Conservation (phyloP, 2,888 invertebrate species). For the Ligdia adustata region DNA sequence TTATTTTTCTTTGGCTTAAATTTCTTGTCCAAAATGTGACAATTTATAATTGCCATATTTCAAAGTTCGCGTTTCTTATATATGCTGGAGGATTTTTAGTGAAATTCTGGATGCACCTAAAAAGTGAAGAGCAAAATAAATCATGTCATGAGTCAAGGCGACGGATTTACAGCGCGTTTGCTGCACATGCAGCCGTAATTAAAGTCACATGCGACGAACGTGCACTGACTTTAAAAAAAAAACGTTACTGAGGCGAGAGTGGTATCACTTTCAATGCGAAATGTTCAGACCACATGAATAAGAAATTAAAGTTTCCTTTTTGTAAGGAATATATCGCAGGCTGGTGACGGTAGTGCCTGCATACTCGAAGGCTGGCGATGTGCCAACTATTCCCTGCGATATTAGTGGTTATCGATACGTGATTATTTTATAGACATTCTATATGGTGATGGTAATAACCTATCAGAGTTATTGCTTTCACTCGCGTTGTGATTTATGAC, state of each 20-base stretch:
- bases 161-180: slow-evolving; percentile 17
- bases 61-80: too few species aligned
- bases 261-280: slow-evolving; percentile 52
- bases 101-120: too few species aligned
- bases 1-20: neutral
- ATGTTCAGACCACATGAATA: slow-evolving; percentile 58
- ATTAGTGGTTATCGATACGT: slow-evolving; percentile 64
- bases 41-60: too few species aligned
- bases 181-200: slow-evolving; percentile 16
- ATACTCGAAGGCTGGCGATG: slow-evolving; percentile 56
- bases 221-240: slow-evolving; percentile 23
- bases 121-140: too few species aligned
- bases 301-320: slow-evolving; percentile 68
- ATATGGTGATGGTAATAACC: slow-evolving; percentile 72
- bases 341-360: slow-evolving; percentile 21
- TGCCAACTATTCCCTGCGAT: slow-evolving; percentile 75
- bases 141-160: slow-evolving; percentile 13
- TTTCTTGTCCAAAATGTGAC: too few species aligned
- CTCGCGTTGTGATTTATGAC: slow-evolving; percentile 50
- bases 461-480: slow-evolving; percentile 61
- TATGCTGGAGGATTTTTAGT: too few species aligned
- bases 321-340: slow-evolving; percentile 59
- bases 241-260: slow-evolving; percentile 34
- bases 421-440: slow-evolving; percentile 67
- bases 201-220: slow-evolving; percentile 12